Evolutionary conservation across 2,888 invertebrate species (phyloP), one percentile per base, ranked within the genome.

Genomic region (Caradrina clavipalpis): DNA sequence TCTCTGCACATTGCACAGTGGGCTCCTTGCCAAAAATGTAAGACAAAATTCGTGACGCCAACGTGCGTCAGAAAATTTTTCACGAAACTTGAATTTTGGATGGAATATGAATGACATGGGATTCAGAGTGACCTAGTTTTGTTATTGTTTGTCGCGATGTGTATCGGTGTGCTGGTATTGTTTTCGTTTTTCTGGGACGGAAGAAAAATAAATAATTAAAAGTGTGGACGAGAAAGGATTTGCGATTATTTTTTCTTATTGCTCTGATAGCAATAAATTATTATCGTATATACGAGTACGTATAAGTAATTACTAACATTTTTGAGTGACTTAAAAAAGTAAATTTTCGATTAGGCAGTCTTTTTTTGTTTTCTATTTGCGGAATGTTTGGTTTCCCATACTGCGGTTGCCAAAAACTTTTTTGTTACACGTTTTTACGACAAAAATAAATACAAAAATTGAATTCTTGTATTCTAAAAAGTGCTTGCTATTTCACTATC

Each of bases 1-100:
- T 57, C 62, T 50, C 50, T 65, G 61, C 70, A 73, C 73, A 79
- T 53, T 78, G 84, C 87, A 87, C 79, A 76, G 68, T 80, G 79
- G 87, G 86, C 80, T 1, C 22, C 11, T 35, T 73, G 87, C 86
- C 86, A 87, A 84, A 77, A 78, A 42, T 31, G 58, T 66, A 59
- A 69, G 78, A 79, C 69, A 70, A 77, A 83, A 81, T 66, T 73
- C 71, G 62, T 54, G 62, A 55, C 57, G 62, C 19, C 50, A 59
- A 77, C 70, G 74, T 70, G 78, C 73, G 83, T 80, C 75, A 26
- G 59, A 73, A 73, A 73, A 62, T 62, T 67, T 69, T 82, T 73
- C 58, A 56, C 47, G 64, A 55, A 65, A 69, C 50, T 66, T 60
- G 56, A 55, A 61, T 69, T 61, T 79, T 42, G 19, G 49, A 69